Base-by-base conservation (phyloP, 2,888 invertebrate species). In the Ophion slaviceki region DNA sequence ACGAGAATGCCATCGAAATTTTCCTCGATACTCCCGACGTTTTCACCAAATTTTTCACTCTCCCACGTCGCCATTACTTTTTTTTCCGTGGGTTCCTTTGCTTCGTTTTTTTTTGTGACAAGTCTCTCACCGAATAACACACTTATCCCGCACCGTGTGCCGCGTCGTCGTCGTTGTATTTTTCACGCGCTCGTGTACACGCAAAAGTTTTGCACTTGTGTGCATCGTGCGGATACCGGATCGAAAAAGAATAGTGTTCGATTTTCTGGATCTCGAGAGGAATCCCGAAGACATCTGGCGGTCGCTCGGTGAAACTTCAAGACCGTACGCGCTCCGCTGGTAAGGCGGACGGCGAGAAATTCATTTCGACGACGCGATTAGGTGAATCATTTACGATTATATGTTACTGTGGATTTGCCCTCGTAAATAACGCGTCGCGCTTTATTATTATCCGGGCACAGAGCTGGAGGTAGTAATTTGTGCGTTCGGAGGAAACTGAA, bases 1-100 rank as follows among this genome's bases (percentile, higher is more conserved):
- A 95, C 94, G 71, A 95, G 92, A 85, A 95, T 94, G 89, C 93
- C 94, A 86, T 94, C 92, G 88, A 94, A 94, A 87, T 92, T 93
- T 40, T 87, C 90, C 59, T 89, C 91, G 64, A 90, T 91, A 66
- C 88, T 90, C 62, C 91, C 90, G 84, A 89, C 88, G 88, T 92
- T 92, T 84, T 86, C 90, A 75, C 89, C 89, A 88, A 92, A 92
- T 90, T 92, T 93, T 85, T 91, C 93, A 89, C 91, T 91, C 87
- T 90, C 91, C 94, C 94, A 94, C 91, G 93, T 93, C 94, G 94
- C 94, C 94, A 94, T 94, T 91, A 74, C 74, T 91, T 93, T 93
- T 91, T 91, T 84, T 66, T 7, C 57, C 62, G 86, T 80, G 82
- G 82, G 28, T 74, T 61, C 40, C 40, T 53, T 24, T 70, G 10